phyloP scores from a whole-genome alignment of 2,888 invertebrate genomes.

The Cephus runcator region DNA sequence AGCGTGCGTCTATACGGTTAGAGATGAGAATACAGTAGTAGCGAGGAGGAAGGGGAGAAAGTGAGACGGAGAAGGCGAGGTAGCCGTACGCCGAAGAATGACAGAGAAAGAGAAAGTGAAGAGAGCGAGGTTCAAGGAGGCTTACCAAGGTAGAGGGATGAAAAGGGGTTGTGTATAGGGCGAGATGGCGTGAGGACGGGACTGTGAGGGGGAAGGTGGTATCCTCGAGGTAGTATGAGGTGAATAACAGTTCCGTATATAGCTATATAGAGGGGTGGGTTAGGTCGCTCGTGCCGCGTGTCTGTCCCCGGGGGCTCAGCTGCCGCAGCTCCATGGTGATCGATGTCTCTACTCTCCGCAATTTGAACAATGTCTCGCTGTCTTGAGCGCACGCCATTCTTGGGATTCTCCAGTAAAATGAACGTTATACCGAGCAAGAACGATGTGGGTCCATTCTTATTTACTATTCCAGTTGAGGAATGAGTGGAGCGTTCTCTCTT shows the following conservation, averaged over 20 bases:
- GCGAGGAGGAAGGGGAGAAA: constrained; percentile 7
- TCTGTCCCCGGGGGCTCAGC: constrained; percentile 18
- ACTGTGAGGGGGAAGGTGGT: not conserved
- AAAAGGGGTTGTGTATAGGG: not conserved
- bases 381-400: constrained; percentile 44
- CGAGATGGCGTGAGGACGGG: constrained; percentile 9
- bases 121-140: constrained; percentile 18
- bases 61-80: constrained; percentile 2
- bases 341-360: constrained; percentile 56
- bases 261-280: not conserved
- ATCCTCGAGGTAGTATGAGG: not conserved
- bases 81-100: not conserved
- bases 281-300: constrained; percentile 25
- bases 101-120: constrained; percentile 6
- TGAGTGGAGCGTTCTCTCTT: not conserved
- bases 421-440: constrained; percentile 47
- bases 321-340: constrained; percentile 44
- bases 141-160: not conserved
- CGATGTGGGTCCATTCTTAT: constrained; percentile 49
- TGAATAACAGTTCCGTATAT: not conserved
- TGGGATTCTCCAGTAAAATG: constrained; percentile 49
- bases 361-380: constrained; percentile 60
- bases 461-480: constrained; percentile 42
- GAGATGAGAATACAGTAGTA: constrained; percentile 7
- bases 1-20: not conserved